phyloP scores from a whole-genome alignment of 1,140 invertebrate genomes.

The Bursaphelenchus mucronatus region DNA sequence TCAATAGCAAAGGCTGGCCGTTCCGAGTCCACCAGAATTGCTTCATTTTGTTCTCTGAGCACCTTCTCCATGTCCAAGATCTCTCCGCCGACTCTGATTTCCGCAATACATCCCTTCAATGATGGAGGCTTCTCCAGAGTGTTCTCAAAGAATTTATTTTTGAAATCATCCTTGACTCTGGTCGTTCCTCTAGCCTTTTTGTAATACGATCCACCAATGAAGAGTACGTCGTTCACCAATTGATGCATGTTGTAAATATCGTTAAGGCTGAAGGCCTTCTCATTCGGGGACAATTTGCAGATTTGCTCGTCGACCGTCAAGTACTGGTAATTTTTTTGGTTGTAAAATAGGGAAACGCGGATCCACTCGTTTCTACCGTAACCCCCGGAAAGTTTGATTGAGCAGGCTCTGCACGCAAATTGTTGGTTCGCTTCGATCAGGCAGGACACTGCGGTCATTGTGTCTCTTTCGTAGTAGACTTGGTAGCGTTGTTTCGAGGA shows the following conservation, averaged over 20 bases:
- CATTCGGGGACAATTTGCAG: constrained; percentile 9
- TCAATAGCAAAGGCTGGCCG: constrained; percentile 2
- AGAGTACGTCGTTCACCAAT: background rate
- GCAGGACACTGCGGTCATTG: constrained; percentile 2
- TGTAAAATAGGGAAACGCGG: constrained; percentile 3
- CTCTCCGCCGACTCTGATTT: constrained; percentile 8
- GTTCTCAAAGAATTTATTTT: constrained; percentile 12
- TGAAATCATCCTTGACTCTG: background rate
- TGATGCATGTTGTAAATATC: background rate
- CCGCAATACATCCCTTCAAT: constrained; percentile 13
- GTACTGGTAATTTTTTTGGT: constrained; percentile 10
- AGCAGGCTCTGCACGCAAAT: constrained; percentile 3
- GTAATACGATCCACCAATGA: constrained; percentile 14
- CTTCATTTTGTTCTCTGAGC: background rate
- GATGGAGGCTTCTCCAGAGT: constrained; percentile 14
- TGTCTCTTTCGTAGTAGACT: constrained; percentile 1
- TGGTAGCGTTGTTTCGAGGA: background rate
- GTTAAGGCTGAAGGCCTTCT: background rate
- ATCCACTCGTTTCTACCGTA: constrained; percentile 10
- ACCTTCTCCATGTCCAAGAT: background rate
- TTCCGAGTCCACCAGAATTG: background rate
- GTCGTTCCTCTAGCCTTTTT: background rate
- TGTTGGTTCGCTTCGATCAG: background rate
- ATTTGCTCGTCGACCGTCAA: constrained; percentile 7
- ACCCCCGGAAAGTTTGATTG: background rate